A percentile compares a stretch with the other conserved stretches of the same genome.
These are phyloP conservation scores for Furnarius figulus DNA, from an alignment of 2,113 vertebrate genomes.

Conservation along the genomic window DNA sequence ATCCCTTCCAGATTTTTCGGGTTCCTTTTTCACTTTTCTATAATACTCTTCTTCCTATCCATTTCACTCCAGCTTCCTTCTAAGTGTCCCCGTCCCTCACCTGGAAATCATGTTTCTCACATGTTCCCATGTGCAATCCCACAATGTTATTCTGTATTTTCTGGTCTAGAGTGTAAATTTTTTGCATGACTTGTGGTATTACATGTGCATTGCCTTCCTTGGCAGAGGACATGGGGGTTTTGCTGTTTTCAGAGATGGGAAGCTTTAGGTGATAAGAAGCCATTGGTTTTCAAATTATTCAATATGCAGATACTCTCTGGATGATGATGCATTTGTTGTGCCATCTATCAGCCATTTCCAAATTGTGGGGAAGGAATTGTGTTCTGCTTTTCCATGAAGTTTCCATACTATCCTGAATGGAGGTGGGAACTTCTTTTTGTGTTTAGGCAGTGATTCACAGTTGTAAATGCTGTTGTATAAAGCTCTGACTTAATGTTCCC, in stretches of 20 bases:
- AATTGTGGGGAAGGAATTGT: neutral
- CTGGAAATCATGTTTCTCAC: neutral
- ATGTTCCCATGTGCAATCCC: fast-evolving
- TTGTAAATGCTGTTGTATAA: neutral
- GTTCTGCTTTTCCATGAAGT: neutral
- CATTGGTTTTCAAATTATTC: neutral
- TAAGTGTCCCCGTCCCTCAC: neutral
- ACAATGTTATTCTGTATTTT: neutral
- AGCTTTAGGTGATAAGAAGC: neutral
- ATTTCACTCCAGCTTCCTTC: neutral
- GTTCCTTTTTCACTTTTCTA: neutral
- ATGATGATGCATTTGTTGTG: neutral
- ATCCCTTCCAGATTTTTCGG: neutral
- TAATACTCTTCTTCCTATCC: neutral
- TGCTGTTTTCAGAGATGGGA: neutral
- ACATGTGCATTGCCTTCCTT: neutral
- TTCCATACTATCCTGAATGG: neutral
- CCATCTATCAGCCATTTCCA: neutral
- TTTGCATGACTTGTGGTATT: neutral
- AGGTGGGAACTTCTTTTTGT: neutral
- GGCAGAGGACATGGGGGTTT: fast-evolving
- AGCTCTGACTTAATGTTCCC: neutral
- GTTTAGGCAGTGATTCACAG: neutral
- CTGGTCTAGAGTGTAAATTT: neutral
- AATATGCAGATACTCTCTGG: neutral